Evolutionary conservation across 2,113 vertebrate species (phyloP), one percentile per base, ranked within the genome.

Genomic region (Nannospalax galili): DNA sequence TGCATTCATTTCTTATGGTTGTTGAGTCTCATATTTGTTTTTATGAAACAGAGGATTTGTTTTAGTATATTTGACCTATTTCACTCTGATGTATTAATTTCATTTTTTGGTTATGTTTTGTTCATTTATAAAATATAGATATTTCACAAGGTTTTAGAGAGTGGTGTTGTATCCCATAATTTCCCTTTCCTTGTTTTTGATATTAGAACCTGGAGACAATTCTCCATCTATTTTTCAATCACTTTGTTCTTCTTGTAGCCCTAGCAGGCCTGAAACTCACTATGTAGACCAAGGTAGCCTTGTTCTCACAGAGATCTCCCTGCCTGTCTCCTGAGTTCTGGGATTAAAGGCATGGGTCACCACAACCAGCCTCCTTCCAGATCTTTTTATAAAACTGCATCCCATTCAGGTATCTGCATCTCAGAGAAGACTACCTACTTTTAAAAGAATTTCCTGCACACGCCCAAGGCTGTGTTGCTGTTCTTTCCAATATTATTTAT

Each of bases 1-100:
- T 88, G 19, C 10, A 62, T 64, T 93, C 78, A 91, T 70, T 91
- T 69, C n/a, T 91, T 88, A 12, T 94, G 24, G 19, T 22, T 73
- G n/a, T n/a, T n/a, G n/a, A n/a, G n/a, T n/a, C n/a, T n/a, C n/a
- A n/a, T n/a, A n/a, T n/a, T n/a, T n/a, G n/a, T n/a, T n/a, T n/a
- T n/a, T n/a, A n/a, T n/a, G n/a, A n/a, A n/a, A n/a, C n/a, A n/a
- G n/a, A n/a, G n/a, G 11, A 16, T 37, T 91, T 73, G 77, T 79
- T 72, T 87, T 52, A 81, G 22, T 37, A 70, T n/a, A 64, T 48
- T 62, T 37, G 79, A 58, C 69, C 0, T 22, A 75, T 58, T 90
- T 45, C 82, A 6, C 3, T n/a, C 10, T 80, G 11, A 95, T 70
- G 28, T 65, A 35, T 77, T 70, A 40, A 67, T 84, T 96, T 93